A percentile compares a stretch with the other conserved stretches of the same genome.
Conservation (phyloP, 1,140 invertebrate genomes). For the Globodera ellingtonae region DNA sequence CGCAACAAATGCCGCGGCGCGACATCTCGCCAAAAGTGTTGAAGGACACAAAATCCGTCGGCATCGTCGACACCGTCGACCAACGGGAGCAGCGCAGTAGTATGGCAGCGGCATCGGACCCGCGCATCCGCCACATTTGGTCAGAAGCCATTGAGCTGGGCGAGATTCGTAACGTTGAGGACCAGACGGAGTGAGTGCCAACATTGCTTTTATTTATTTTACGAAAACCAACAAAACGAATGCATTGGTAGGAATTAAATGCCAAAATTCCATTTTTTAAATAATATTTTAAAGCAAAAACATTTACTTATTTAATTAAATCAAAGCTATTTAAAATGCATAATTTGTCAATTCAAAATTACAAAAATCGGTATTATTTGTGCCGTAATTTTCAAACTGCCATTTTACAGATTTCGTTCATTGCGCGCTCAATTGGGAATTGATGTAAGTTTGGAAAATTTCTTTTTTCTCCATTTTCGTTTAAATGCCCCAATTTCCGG, state of each 20-base stretch:
- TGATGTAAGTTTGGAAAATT: slow-evolving; percentile 42
- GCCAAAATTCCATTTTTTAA: not conserved
- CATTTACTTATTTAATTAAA: not conserved
- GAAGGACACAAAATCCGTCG: not conserved
- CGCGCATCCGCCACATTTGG: slow-evolving; percentile 55
- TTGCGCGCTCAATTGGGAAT: slow-evolving; percentile 54
- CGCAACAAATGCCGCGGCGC: slow-evolving; percentile 6
- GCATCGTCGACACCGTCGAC: not conserved
- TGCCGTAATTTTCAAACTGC: too few species aligned
- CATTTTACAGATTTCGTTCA: slow-evolving; percentile 41
- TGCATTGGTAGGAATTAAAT: not conserved
- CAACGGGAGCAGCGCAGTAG: slow-evolving; percentile 4
- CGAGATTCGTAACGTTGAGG: slow-evolving; percentile 54
- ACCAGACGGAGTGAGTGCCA: slow-evolving; percentile 47
- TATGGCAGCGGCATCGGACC: slow-evolving; percentile 39
- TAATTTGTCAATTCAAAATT: too few species aligned
- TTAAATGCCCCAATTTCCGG: too few species aligned
- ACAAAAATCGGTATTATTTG: too few species aligned
- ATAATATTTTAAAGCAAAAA: not conserved
- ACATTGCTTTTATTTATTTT: too few species aligned
- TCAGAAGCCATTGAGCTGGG: slow-evolving; percentile 54
- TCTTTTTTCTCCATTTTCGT: too few species aligned
- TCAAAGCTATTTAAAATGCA: too few species aligned
- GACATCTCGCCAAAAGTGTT: not conserved
- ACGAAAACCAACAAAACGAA: not conserved